Evolutionary conservation across 2,888 invertebrate species (phyloP), one percentile per base, ranked within the genome.

Genomic region (Macrosiphum euphorbiae): DNA sequence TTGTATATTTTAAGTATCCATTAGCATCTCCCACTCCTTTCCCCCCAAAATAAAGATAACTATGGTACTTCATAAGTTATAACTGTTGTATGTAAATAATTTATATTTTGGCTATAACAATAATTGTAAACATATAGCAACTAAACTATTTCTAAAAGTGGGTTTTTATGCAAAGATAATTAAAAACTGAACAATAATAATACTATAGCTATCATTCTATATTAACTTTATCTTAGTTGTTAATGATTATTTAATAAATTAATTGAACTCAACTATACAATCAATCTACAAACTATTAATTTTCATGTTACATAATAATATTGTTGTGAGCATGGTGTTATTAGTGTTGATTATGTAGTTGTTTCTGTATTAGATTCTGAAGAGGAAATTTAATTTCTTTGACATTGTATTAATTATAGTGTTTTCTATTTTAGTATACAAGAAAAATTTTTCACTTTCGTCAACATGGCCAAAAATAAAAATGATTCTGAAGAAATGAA

Each of bases 391-490:
- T 28, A 3, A 61, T 89, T 16, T 90, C 8, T 26, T 67, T 67
- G n/a, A 61, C 1, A 90, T n/a, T 20, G 7, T 92, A 92, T 67
- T 41, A 67, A 47, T 8, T 50, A n/a, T 61, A 52, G 11, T 92
- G 8, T 88, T 67, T 50, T 92, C 5, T 67, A 10, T 55, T 87
- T 26, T 92, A 92, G 87, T 61, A 16, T 67, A 50, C 52, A 28
- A 47, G 16, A 11, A 67, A 2, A 8, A 41, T 67, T 50, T 61
- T 92, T 61, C 11, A 88, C 55, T 47, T 61, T 67, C 0, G n/a
- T 86, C 41, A 86, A 35, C 35, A 94, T 94, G 94, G 26, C 50
- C 58, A 94, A 94, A n/a, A 86, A 28, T 13, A 94, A 94, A 86
- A 85, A 5, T n/a, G 85, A 90, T 61, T n/a, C 20, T 61, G 44